These are phyloP conservation scores for Coryphaenoides rupestris DNA, from an alignment of 2,113 vertebrate genomes.

Conservation along the genomic window DNA sequence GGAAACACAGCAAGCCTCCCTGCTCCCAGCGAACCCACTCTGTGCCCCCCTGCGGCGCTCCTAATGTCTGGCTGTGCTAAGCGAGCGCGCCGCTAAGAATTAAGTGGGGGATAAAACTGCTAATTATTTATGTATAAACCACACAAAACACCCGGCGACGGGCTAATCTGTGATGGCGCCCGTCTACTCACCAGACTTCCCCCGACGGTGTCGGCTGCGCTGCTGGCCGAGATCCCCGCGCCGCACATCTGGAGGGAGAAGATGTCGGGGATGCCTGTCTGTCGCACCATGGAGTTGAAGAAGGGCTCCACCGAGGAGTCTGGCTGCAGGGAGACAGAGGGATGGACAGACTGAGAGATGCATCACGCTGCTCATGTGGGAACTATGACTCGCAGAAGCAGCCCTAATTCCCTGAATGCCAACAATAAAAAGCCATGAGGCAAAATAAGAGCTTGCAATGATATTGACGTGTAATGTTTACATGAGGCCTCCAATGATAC, in stretches of 20 bases:
- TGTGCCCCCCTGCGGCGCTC: conserved; percentile 22
- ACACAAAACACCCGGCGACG: not conserved
- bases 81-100: no score
- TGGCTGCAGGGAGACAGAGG: conserved; percentile 74
- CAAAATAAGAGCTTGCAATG: no score
- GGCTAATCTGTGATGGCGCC: not conserved
- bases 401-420: no score
- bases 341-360: not conserved
- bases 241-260: conserved; percentile 99
- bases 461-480: no score
- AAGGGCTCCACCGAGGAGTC: conserved; percentile 90
- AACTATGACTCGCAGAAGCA: not conserved
- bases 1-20: conserved; percentile 11
- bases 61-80: conserved; percentile 17
- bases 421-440: no score
- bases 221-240: conserved; percentile 76
- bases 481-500: no score
- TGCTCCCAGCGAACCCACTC: conserved; percentile 5
- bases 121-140: not conserved
- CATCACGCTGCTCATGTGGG: no score
- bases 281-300: conserved; percentile 88
- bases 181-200: conserved; percentile 92
- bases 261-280: conserved; percentile 83
- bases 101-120: not conserved
- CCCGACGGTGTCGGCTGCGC: conserved; percentile 70